These are phyloP conservation scores for Psittacara wagleri DNA, from an alignment of 2,113 vertebrate species.

Conservation along the genomic window DNA sequence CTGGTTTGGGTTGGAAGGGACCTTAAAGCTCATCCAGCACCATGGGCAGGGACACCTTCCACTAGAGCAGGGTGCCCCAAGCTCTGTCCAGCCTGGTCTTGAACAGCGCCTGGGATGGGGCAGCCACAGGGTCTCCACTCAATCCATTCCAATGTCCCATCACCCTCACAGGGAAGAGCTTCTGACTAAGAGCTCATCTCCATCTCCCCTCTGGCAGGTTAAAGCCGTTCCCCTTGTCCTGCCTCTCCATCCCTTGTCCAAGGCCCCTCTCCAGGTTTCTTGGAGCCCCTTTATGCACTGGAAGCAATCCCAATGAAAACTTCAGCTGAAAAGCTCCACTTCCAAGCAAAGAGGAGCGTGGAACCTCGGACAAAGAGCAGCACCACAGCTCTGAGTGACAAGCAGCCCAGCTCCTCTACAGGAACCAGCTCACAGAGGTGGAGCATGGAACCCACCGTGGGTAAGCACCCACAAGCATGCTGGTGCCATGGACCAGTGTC, in stretches of 20 bases:
- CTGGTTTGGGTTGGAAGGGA: not conserved
- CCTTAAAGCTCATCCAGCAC: not conserved
- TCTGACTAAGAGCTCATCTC: not conserved
- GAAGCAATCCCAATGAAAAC: not conserved
- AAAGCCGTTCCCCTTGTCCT: not conserved
- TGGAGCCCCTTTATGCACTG: not conserved
- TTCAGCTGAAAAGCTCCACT: not conserved
- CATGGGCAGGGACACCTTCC: not conserved
- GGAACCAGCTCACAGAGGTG: not conserved
- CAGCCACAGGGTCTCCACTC: not conserved
- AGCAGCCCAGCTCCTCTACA: not conserved
- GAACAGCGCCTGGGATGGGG: not conserved
- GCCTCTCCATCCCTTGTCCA: not conserved
- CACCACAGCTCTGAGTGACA: accelerated
- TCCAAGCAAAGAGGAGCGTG: accelerated
- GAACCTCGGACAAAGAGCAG: too few species aligned
- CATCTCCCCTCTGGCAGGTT: not conserved
- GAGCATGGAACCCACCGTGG: accelerated
- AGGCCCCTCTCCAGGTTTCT: not conserved
- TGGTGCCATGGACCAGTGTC: not conserved
- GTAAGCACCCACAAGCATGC: not conserved
- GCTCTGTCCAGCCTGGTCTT: not conserved
- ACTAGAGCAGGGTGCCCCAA: not conserved
- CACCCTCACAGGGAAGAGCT: not conserved
- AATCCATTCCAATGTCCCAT: not conserved